phyloP scores from a whole-genome alignment of 2,797 vertebrate genomes.

The Nannoperca obscura region DNA sequence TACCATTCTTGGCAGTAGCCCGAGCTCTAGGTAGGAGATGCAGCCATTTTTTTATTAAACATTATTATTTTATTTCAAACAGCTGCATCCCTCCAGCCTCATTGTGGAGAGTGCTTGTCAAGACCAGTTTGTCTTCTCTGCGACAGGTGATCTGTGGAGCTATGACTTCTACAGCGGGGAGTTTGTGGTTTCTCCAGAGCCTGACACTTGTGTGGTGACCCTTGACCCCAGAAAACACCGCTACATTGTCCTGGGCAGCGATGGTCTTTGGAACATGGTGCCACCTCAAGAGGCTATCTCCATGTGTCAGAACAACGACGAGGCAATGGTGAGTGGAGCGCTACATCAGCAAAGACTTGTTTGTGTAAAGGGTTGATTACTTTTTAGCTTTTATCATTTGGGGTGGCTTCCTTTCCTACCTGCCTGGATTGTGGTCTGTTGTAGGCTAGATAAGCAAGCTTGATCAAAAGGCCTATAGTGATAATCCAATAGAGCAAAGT shows the following conservation, averaged over 20 bases:
- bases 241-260: conserved; percentile 94
- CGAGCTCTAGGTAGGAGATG: conserved; percentile 91
- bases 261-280: conserved; percentile 98
- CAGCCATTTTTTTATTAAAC: too few species aligned
- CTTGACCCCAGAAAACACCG: conserved; percentile 93
- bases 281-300: conserved; percentile 94
- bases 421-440: neutral
- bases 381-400: neutral
- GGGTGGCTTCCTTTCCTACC: neutral
- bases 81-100: too few species aligned
- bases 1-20: conserved; percentile 96
- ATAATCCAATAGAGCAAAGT: neutral
- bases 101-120: neutral
- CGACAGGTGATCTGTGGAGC: conserved; percentile 93
- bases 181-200: conserved; percentile 97
- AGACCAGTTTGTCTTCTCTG: neutral
- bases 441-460: neutral
- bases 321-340: conserved; percentile 86
- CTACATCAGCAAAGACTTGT: neutral
- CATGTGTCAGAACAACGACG: conserved; percentile 95
- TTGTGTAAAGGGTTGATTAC: neutral
- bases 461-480: neutral
- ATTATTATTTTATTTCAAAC: too few species aligned
- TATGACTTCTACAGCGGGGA: conserved; percentile 98
- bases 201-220: conserved; percentile 94